Percentiles rank a stretch among this genome's conserved stretches.
Conservation (phyloP, 2,113 vertebrate genomes). For the Rissa tridactyla region DNA sequence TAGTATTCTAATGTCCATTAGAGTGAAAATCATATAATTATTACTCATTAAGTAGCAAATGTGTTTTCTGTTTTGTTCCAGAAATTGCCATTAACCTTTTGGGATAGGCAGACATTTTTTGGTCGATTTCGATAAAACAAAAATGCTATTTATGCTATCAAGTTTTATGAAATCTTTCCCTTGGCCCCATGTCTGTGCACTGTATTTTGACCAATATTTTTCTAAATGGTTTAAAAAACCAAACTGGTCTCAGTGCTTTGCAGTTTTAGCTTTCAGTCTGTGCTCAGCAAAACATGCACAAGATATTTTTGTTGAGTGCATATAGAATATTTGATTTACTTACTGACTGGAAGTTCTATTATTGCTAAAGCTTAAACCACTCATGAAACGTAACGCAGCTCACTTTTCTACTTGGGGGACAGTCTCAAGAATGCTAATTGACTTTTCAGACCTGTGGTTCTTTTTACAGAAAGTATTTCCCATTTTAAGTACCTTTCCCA, state of each 20-base stretch:
- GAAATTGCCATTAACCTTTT: conserved; percentile 54
- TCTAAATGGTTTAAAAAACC: neutral
- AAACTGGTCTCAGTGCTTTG: conserved; percentile 30
- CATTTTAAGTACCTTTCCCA: neutral
- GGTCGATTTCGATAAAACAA: conserved; percentile 40
- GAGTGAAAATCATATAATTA: conserved; percentile 30
- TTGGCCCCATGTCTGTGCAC: conserved; percentile 31
- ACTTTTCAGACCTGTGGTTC: conserved; percentile 3
- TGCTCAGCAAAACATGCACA: conserved; percentile 43
- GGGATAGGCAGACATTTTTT: conserved; percentile 25
- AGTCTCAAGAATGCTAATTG: neutral
- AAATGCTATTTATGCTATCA: neutral
- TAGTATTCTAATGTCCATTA: conserved; percentile 58
- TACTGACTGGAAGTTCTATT: conserved; percentile 38
- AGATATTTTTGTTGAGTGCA: conserved; percentile 36
- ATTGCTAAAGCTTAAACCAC: conserved; percentile 53
- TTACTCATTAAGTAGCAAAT: conserved; percentile 32
- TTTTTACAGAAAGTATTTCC: neutral
- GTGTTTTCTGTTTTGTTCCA: conserved; percentile 60
- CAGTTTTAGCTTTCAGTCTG: conserved; percentile 27
- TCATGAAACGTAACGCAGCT: neutral
- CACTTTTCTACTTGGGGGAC: neutral
- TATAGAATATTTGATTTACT: conserved; percentile 32
- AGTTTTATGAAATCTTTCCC: conserved; percentile 7
- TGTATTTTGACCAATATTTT: conserved; percentile 25